Conservation (phyloP, 2,797 vertebrate genomes). For the Triplophysa bombifrons region DNA sequence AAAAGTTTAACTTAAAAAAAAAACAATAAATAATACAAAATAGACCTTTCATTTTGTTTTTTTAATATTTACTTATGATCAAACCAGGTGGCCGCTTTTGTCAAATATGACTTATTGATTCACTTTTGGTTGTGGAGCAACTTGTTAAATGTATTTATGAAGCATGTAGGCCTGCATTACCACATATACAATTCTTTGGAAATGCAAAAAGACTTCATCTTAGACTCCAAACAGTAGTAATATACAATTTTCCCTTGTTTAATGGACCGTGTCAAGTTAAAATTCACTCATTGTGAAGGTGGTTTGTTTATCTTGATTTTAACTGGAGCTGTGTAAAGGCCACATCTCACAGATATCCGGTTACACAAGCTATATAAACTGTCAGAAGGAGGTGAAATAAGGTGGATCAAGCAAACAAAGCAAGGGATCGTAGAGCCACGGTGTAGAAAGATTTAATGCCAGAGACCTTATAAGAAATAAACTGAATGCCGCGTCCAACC, state of each 20-base stretch:
- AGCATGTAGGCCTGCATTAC: too few species aligned
- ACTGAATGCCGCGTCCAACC: not conserved
- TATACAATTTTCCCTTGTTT: not conserved
- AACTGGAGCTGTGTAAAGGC: not conserved
- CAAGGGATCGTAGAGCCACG: not conserved
- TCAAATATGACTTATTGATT: too few species aligned
- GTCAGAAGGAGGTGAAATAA: conserved; percentile 1
- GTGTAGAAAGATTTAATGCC: not conserved
- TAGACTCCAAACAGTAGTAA: not conserved
- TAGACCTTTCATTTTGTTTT: too few species aligned
- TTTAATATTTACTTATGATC: not conserved
- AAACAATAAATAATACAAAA: too few species aligned
- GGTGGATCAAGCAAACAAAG: not conserved
- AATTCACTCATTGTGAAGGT: not conserved
- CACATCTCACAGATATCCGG: not conserved
- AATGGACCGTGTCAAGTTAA: not conserved
- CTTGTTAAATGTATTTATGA: too few species aligned
- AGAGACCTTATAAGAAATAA: not conserved
- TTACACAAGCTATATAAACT: not conserved
- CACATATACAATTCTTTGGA: too few species aligned
- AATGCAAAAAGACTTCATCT: too few species aligned
- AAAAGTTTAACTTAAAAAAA: too few species aligned
- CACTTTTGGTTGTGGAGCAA: not conserved
- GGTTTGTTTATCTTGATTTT: not conserved
- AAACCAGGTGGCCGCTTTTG: not conserved